phyloP scores from a whole-genome alignment of 2,113 vertebrate genomes.

The Forbesichthys papilliferus region DNA sequence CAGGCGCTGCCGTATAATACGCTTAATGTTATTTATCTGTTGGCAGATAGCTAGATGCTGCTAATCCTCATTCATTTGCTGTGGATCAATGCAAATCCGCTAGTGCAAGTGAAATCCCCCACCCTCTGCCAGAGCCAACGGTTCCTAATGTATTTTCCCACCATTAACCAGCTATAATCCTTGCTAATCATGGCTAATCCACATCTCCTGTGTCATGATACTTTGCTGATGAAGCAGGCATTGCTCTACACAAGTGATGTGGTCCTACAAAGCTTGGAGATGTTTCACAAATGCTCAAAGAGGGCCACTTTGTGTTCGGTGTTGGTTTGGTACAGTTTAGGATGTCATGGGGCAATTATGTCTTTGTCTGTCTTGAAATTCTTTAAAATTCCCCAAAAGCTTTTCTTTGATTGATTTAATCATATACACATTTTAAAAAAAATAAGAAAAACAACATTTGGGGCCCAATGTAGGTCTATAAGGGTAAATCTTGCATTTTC shows the following conservation, averaged over 20 bases:
- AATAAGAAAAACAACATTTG: no score
- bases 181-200: constrained; percentile 84
- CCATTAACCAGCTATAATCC: constrained; percentile 84
- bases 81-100: constrained; percentile 84
- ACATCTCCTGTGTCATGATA: constrained; percentile 78
- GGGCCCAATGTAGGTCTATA: no score
- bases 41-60: constrained; percentile 80
- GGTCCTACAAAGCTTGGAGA: constrained; percentile 9
- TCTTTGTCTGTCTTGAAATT: no score
- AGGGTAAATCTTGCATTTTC: no score
- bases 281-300: no score
- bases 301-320: no score
- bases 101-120: constrained; percentile 71
- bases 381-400: no score
- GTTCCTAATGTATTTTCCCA: constrained; percentile 83
- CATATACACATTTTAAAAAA: no score
- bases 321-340: no score
- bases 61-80: constrained; percentile 86
- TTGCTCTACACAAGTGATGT: constrained; percentile 31
- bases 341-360: no score
- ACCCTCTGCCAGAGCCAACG: constrained; percentile 61
- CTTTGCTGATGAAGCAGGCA: constrained; percentile 73
- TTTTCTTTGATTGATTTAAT: no score
- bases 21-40: constrained; percentile 84
- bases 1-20: constrained; percentile 75